Evolutionary conservation across 2,113 vertebrate genomes (phyloP), one percentile per base, ranked within the genome.

Genomic region (Turnix velox): DNA sequence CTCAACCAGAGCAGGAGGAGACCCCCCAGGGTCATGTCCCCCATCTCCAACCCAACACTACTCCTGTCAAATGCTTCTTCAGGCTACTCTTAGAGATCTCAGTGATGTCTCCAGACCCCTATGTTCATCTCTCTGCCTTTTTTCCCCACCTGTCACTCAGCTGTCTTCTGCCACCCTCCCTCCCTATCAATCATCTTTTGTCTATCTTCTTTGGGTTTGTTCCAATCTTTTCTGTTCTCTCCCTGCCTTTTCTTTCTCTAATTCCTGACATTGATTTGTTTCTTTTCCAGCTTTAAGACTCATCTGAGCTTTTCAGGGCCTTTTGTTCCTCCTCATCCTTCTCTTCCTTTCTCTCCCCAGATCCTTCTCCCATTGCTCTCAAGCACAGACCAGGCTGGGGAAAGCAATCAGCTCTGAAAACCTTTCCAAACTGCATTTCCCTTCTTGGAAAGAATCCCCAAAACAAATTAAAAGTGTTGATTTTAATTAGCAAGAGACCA

Each of bases 191-290:
- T 94, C 90, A 92, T 2, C 9, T 18, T 78, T 52, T 71, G 20
- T 75, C 62, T 94, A 69, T 81, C 18, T 15, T 77, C 66, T 79
- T 24, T 0, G 2, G 54, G 46, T 95, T 93, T 93, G 65, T 93
- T 95, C 92, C 76, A 30, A 42, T 91, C 22, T 90, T 94, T 84
- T 95, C 65, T 90, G 30, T 94, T 92, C 84, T 61, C 73, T 88
- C 76, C 68, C 72, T 84, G 76, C 45, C 48, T 84, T 24, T 63
- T 95, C 88, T 93, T 80, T 74, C 54, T 87, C 31, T 93, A 67
- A 85, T 87, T 93, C 51, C 74, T 94, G 93, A 90, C 92, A 88
- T 73, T 95, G 81, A 95, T 95, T 90, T 79, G 54, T 75, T 92
- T 75, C 82, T 51, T 17, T 69, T 78, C 51, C n/a, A 90, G 72